Evolutionary conservation across 2,888 invertebrate genomes (phyloP), one percentile per base, ranked within the genome.

Genomic region (Pandemis heparana): DNA sequence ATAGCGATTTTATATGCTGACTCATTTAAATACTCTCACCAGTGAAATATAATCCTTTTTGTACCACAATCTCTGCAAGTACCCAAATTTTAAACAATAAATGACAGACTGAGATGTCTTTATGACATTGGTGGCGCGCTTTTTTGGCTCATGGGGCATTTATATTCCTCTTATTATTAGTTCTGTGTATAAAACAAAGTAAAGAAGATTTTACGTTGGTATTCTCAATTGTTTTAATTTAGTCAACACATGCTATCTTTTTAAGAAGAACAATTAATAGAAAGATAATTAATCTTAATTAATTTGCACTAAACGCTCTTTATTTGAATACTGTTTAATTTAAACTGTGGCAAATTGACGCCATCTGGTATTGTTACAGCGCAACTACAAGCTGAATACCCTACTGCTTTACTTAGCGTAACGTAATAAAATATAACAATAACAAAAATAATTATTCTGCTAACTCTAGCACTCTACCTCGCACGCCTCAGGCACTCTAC

Each of bases 401-500:
- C 16, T 46, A 32, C 46, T 12, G 43, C 14, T 43, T 46, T 5
- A 63, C 46, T 14, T 23, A 63, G 73, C 59, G 59, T 69, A 73
- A 73, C n/a, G 59, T 66, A 73, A 61, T n/a, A 16, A 32, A 68
- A 53, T 74, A 74, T n/a, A 61, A 70, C n/a, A 10, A 59, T 70
- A 59, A 60, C 59, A 74, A 74, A 53, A 65, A 71, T 71, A 71
- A 72, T 53, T 41, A 61, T 56, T 61, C 41, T 32, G 23, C 39
- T 46, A 32, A 60, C 38, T 10, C 62, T 71, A 70, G 62, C 64
- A 69, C 16, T 53, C 70, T 70, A 32, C 60, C 60, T 60, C 59
- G 23, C 73, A 69, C 64, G 8, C 69, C 5, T 75, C 53, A 78
- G 78, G 80, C 79, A 75, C 75, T 70, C 89, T 90, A 90, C 85